A percentile compares a stretch with the other conserved stretches of the same genome.
Conservation (phyloP, 2,113 vertebrate genomes). For the Saguinus midas region DNA sequence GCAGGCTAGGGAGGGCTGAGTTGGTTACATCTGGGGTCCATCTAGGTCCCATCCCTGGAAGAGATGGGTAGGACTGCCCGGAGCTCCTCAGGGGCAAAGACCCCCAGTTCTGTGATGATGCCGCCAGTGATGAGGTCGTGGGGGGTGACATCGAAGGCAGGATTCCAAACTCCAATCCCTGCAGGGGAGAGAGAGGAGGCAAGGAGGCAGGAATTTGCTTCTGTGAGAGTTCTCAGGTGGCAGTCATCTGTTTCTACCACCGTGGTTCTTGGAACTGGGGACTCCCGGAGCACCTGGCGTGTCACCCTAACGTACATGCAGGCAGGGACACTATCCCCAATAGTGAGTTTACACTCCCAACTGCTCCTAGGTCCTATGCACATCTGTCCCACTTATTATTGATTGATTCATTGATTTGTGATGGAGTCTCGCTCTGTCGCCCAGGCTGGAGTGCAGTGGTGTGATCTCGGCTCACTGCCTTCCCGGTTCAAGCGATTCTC, state of each 20-base stretch:
- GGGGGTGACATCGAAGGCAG: constrained; percentile 93
- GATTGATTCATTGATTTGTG: too few species aligned
- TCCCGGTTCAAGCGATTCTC: too few species aligned
- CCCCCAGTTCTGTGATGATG: constrained; percentile 93
- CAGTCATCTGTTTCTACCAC: neutral
- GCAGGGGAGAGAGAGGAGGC: neutral
- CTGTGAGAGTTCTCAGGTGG: neutral
- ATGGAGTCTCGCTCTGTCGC: too few species aligned
- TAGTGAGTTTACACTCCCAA: neutral
- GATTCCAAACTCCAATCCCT: constrained; percentile 95
- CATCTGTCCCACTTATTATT: neutral
- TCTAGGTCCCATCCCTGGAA: neutral
- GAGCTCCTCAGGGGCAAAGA: constrained; percentile 91
- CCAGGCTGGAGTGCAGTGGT: too few species aligned
- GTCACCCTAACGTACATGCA: neutral
- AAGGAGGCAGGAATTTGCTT: neutral
- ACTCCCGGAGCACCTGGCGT: neutral
- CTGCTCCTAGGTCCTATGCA: neutral
- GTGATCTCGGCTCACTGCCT: too few species aligned
- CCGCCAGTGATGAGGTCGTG: constrained; percentile 93
- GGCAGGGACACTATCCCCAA: neutral
- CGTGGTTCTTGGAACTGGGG: neutral
- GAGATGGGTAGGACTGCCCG: constrained; percentile 83
- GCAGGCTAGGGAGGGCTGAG: neutral
- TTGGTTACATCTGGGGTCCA: neutral